These are phyloP conservation scores for Sebastes oblongus DNA, from an alignment of 2,797 vertebrate genomes.

Conservation along the genomic window DNA sequence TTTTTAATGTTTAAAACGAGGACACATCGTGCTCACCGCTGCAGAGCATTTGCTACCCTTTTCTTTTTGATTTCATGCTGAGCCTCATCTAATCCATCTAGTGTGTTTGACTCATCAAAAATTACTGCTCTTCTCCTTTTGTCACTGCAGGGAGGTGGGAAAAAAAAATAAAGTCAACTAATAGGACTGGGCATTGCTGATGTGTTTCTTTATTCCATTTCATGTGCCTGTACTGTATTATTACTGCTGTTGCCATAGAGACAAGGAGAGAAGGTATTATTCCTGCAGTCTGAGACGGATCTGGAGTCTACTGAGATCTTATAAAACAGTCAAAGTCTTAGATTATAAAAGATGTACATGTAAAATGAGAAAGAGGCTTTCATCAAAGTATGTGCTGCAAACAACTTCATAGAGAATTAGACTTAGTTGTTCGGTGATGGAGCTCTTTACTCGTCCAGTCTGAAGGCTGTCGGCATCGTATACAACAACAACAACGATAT, in stretches of 20 bases:
- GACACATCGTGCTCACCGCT: background rate
- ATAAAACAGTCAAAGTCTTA: slow-evolving; percentile 28
- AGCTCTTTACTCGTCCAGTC: background rate
- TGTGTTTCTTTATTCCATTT: slow-evolving; percentile 66
- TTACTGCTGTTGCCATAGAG: slow-evolving; percentile 74
- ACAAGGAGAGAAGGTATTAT: slow-evolving; percentile 43
- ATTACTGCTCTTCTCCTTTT: slow-evolving; percentile 7
- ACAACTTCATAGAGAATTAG: background rate
- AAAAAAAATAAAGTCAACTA: slow-evolving; percentile 15
- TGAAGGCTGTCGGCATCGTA: background rate
- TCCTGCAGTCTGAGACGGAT: slow-evolving; percentile 35
- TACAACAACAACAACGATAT: background rate
- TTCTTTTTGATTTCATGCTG: slow-evolving; percentile 1
- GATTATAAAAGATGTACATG: slow-evolving; percentile 29
- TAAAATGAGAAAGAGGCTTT: background rate
- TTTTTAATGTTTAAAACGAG: background rate
- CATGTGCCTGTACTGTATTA: slow-evolving; percentile 61
- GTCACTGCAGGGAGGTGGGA: background rate
- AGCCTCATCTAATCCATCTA: background rate
- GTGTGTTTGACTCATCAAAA: slow-evolving; percentile 25
- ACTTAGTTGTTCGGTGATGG: background rate
- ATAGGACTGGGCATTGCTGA: slow-evolving; percentile 25
- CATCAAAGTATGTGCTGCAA: background rate
- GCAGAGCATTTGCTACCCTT: background rate
- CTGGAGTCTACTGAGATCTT: slow-evolving; percentile 15